A percentile compares a stretch with the other conserved stretches of the same genome.
Evolutionary conservation across 2,797 vertebrate species (phyloP).

Genomic region (Coendou prehensilis): DNA sequence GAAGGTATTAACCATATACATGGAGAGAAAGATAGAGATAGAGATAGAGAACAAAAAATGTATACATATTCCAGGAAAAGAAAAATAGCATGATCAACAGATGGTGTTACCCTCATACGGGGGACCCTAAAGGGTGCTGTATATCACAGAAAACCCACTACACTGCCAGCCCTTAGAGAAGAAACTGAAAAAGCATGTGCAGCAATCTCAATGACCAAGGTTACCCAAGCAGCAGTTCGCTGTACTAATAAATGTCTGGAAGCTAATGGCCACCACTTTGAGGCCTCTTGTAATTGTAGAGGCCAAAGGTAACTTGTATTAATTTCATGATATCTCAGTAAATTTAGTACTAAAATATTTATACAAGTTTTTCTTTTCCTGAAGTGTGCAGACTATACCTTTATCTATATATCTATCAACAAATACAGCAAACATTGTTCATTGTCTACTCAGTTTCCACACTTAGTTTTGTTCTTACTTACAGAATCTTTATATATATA

Average conservation of each 20-base stretch:
- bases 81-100: not conserved
- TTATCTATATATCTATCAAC: not conserved
- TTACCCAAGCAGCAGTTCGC: not conserved
- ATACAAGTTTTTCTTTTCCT: not conserved
- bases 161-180: not conserved
- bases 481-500: not conserved
- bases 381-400: not conserved
- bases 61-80: not conserved
- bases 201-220: not conserved
- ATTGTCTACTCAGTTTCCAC: too few species aligned
- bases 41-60: not conserved
- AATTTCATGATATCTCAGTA: not conserved
- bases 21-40: too few species aligned
- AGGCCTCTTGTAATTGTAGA: not conserved
- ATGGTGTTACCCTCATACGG: not conserved
- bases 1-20: not conserved
- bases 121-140: not conserved
- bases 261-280: not conserved
- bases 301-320: not conserved
- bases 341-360: not conserved
- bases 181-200: not conserved
- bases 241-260: not conserved
- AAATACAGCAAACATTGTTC: not conserved
- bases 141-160: not conserved
- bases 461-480: not conserved